Conservation (phyloP, 2,888 invertebrate species). For the Hetaerina titia region DNA sequence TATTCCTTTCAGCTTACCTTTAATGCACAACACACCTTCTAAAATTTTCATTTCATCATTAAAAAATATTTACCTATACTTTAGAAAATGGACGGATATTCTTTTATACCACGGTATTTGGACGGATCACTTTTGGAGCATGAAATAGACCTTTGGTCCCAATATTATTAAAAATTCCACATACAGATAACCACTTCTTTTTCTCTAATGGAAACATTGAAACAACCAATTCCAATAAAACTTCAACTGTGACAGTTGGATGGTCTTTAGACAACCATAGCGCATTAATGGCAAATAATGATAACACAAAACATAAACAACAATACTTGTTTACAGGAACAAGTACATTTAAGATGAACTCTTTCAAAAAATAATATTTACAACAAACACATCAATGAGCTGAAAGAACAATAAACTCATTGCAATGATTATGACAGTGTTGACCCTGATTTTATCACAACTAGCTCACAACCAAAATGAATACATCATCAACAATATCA, state of each 20-base stretch:
- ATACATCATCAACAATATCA: neutral
- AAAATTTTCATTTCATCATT: neutral
- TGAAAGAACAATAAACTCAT: neutral
- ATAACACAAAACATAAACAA: neutral
- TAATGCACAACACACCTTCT: neutral
- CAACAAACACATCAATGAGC: neutral
- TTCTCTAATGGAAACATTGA: neutral
- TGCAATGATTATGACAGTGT: neutral
- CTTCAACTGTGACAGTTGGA: neutral
- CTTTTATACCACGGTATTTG: neutral
- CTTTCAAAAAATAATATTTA: neutral
- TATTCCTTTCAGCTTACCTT: neutral
- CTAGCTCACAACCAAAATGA: conserved; percentile 29
- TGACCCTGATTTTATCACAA: conserved; percentile 54
- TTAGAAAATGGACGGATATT: neutral
- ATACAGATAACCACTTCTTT: neutral
- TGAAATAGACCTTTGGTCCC: neutral
- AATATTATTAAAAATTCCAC: neutral
- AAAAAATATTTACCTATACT: neutral
- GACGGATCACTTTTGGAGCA: neutral
- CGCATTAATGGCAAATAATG: neutral
- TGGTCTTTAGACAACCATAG: neutral
- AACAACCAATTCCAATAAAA: neutral
- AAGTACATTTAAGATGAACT: neutral
- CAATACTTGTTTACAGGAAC: neutral